Evolutionary conservation across 2,113 vertebrate genomes (phyloP).

Genomic region (Ceyx cyanopectus): DNA sequence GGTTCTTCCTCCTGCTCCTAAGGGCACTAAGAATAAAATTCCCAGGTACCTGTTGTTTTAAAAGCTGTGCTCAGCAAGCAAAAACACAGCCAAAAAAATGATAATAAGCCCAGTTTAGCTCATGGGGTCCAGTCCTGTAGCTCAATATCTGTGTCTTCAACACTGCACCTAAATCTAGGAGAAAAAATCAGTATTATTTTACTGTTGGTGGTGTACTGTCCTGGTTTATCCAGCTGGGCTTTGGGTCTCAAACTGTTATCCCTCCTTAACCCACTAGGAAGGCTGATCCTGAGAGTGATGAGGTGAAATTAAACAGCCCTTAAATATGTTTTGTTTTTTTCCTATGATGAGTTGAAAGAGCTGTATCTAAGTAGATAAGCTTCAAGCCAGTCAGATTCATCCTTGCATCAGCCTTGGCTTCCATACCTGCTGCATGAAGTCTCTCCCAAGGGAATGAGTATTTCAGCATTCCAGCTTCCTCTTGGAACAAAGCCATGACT

Average conservation of each 20-base stretch:
- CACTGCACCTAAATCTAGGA: background rate
- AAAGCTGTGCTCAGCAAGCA: background rate
- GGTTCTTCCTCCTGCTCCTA: background rate
- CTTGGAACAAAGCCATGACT: slow-evolving; percentile 30
- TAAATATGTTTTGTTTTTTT: background rate
- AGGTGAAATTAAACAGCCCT: background rate
- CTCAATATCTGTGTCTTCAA: background rate
- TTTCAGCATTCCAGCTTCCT: slow-evolving; percentile 35
- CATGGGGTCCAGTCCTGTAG: background rate
- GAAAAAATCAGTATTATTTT: background rate
- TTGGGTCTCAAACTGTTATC: background rate
- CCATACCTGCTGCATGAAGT: background rate
- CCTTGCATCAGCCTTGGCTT: background rate
- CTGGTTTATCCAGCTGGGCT: background rate
- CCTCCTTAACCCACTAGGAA: background rate
- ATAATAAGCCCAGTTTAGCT: background rate
- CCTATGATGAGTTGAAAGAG: background rate
- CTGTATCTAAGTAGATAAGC: background rate
- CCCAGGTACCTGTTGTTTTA: background rate
- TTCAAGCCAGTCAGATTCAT: background rate
- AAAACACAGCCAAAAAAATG: background rate
- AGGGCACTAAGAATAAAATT: background rate
- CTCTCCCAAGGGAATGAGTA: slow-evolving; percentile 1
- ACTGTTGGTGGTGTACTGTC: background rate
- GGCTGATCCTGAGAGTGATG: background rate